phyloP scores from a whole-genome alignment of 2,797 vertebrate genomes.

The Gymnothorax reevesii region DNA sequence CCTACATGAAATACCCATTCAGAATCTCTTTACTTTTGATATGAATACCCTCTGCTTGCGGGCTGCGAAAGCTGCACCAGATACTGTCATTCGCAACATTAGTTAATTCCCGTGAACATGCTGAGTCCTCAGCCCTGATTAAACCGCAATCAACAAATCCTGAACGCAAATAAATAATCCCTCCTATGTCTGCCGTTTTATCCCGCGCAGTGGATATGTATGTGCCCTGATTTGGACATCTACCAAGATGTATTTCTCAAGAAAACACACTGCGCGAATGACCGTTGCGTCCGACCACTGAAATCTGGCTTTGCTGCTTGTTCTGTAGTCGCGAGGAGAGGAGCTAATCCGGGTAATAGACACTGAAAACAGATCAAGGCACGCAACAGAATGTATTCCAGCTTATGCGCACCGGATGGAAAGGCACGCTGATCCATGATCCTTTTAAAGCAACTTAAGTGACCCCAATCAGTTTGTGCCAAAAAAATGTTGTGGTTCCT shows the following conservation, averaged over 20 bases:
- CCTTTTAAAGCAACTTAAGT: neutral
- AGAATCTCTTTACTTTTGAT: neutral
- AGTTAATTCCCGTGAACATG: neutral
- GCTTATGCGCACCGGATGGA: neutral
- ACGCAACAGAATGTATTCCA: conserved; percentile 5
- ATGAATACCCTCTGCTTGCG: too few species aligned
- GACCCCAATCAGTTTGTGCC: neutral
- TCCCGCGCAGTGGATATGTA: neutral
- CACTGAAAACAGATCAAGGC: neutral
- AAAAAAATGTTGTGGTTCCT: neutral
- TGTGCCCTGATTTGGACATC: neutral
- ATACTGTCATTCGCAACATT: neutral
- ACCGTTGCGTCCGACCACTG: neutral
- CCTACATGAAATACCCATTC: neutral
- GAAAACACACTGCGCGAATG: neutral
- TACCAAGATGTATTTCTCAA: neutral
- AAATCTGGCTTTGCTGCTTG: neutral
- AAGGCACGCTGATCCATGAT: neutral
- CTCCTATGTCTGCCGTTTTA: neutral
- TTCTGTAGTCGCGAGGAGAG: neutral
- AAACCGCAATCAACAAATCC: neutral
- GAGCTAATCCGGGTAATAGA: neutral
- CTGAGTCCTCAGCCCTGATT: neutral
- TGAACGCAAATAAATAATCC: conserved; percentile 17
- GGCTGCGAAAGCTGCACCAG: neutral